Percentiles rank a stretch among this genome's conserved stretches.
Evolutionary conservation across 1,140 invertebrate genomes (phyloP).

Genomic region (Parapsyche elsis): DNA sequence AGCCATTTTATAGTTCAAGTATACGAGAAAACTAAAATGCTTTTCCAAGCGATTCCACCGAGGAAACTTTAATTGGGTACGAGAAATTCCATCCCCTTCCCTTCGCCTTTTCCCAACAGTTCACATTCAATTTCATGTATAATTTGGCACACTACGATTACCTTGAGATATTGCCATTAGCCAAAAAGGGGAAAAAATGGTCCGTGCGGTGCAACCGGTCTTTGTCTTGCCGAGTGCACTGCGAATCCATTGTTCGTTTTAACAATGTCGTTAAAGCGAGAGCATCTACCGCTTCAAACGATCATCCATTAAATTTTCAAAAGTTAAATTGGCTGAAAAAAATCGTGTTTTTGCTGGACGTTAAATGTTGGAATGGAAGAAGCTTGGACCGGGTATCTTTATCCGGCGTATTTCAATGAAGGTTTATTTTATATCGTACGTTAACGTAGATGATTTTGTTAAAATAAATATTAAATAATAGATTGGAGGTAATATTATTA

Average conservation of each 20-base stretch:
- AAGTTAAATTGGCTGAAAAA: constrained; percentile 11
- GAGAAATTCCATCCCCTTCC: background rate
- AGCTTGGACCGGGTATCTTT: background rate
- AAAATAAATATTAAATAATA: no score
- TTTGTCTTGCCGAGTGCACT: background rate
- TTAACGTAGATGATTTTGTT: no score
- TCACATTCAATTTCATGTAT: constrained; percentile 30
- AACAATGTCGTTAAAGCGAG: constrained; percentile 19
- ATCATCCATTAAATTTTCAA: background rate
- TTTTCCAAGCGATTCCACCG: background rate
- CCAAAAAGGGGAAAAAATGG: background rate
- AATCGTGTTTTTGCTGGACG: background rate
- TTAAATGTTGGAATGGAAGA: background rate
- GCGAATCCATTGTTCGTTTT: background rate
- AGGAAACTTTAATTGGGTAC: background rate
- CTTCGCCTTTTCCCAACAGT: background rate
- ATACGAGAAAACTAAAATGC: background rate
- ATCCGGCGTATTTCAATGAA: no score
- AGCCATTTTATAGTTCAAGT: no score
- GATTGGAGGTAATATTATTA: no score
- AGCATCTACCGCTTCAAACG: background rate
- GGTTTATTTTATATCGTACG: no score
- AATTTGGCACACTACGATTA: constrained; percentile 13
- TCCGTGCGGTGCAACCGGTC: background rate
- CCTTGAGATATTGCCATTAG: constrained; percentile 22